Conservation (phyloP, 2,888 invertebrate genomes). For the Acanthoscelides obtectus region DNA sequence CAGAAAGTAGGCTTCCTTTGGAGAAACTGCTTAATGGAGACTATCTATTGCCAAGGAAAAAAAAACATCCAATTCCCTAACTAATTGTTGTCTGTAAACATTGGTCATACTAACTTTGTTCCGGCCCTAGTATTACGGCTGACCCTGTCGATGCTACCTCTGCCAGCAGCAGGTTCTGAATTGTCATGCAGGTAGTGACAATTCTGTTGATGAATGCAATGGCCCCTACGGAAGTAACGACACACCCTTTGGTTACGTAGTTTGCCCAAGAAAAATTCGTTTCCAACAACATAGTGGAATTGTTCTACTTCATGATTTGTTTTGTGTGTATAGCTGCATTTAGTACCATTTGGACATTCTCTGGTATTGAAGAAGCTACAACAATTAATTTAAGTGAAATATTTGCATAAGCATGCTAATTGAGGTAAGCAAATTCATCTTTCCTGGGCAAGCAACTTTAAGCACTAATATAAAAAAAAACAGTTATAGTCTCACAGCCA, state of each 20-base stretch:
- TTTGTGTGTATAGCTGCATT: constrained; percentile 25
- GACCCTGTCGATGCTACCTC: constrained; percentile 16
- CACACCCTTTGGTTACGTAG: constrained; percentile 26
- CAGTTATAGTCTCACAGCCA: too few species aligned
- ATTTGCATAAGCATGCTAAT: too few species aligned
- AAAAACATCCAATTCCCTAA: too few species aligned
- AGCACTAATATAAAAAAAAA: too few species aligned
- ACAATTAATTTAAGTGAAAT: constrained; percentile 5
- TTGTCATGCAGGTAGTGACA: constrained; percentile 32
- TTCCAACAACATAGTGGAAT: constrained; percentile 18
- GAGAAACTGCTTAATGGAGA: too few species aligned
- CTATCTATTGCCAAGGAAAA: too few species aligned
- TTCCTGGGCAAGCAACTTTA: too few species aligned
- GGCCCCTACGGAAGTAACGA: constrained; percentile 30
- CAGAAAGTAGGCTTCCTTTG: too few species aligned
- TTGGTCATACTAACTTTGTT: not conserved
- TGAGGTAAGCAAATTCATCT: too few species aligned
- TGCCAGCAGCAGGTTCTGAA: constrained; percentile 12
- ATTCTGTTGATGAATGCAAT: constrained; percentile 31
- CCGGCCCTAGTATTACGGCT: constrained; percentile 11
- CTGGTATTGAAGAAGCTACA: constrained; percentile 25
- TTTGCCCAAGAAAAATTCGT: constrained; percentile 27
- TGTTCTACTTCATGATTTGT: constrained; percentile 24
- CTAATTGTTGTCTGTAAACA: too few species aligned
- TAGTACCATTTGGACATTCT: constrained; percentile 20